Conservation (phyloP, 2,888 invertebrate species). For the Spodoptera littoralis region DNA sequence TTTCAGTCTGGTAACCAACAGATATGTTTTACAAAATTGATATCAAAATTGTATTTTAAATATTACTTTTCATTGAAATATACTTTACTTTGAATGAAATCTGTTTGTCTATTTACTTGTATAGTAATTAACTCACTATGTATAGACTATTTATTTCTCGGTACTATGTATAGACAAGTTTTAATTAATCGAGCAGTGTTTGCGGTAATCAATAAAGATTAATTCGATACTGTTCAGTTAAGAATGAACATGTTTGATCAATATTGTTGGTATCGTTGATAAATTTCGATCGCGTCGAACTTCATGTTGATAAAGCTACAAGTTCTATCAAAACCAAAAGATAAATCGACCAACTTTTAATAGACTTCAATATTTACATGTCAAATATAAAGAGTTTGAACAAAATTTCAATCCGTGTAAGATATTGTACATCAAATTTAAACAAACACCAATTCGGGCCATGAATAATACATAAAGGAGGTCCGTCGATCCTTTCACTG, state of each 20-base stretch:
- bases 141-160: no score
- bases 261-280: slow-evolving; percentile 7
- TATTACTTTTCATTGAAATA: no score
- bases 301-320: slow-evolving; percentile 29
- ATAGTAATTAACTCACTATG: no score
- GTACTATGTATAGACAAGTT: no score
- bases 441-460: slow-evolving; percentile 79
- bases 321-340: slow-evolving; percentile 31
- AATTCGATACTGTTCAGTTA: not conserved
- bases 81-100: no score
- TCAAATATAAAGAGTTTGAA: slow-evolving; percentile 52
- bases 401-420: slow-evolving; percentile 74
- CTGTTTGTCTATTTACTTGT: no score
- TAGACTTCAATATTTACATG: slow-evolving; percentile 38
- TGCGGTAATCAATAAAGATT: no score
- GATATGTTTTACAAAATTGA: not conserved
- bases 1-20: not conserved
- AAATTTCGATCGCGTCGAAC: slow-evolving; percentile 30
- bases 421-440: slow-evolving; percentile 81
- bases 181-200: no score
- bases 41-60: no score
- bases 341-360: slow-evolving; percentile 43
- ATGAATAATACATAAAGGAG: slow-evolving; percentile 80
- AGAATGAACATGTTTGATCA: slow-evolving; percentile 4
- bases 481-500: slow-evolving; percentile 68